Base-by-base conservation (phyloP, 1,140 invertebrate genomes). In the Lasaia peninsularis region DNA sequence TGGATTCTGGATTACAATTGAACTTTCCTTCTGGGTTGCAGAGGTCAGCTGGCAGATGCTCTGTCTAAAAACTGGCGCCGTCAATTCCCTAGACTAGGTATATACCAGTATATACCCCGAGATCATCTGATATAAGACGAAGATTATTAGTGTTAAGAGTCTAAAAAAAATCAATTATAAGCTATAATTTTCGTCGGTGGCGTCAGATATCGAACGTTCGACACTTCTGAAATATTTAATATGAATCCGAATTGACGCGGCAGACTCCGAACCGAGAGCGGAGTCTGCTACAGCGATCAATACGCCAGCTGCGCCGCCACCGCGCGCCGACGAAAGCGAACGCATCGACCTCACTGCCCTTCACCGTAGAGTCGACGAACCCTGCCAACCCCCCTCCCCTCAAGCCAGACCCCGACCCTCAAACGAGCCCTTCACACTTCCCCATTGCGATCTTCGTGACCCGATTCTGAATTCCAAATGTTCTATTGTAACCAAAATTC, bases 311-410 rank as follows among this genome's bases (percentile, higher is more conserved):
- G 67, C 61, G 54, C 58, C 69, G 62, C 63, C 71, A 73, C 65
- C 73, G 71, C 69, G 69, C 68, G 70, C 72, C 82, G 76, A 71
- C 78, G 82, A 86, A 86, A 86, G 80, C 80, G 79, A 86, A 86
- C 80, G 82, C 77, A 71, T 67, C 78, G 79, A 83, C 80, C 82
- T 78, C 78, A 73, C 77, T 86, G 83, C 79, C 80, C 80, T 84
- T 85, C 84, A 85, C 78, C 74, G 73, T 62, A 67, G 77, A 76
- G 80, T 86, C 83, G 79, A 75, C 81, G 84, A 87, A 80, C 81
- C 75, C 75, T 71, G 67, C 60, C 63, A 55, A 68, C 60, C 69
- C 69, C 52, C 58, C 63, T 32, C 62, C 57, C 58, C 63, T 37
- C 62, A 31, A 65, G 28, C 48, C 55, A 52, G 49, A 60, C 63